Conservation (phyloP, 2,888 invertebrate genomes). For the Drosophila mayaguana region DNA sequence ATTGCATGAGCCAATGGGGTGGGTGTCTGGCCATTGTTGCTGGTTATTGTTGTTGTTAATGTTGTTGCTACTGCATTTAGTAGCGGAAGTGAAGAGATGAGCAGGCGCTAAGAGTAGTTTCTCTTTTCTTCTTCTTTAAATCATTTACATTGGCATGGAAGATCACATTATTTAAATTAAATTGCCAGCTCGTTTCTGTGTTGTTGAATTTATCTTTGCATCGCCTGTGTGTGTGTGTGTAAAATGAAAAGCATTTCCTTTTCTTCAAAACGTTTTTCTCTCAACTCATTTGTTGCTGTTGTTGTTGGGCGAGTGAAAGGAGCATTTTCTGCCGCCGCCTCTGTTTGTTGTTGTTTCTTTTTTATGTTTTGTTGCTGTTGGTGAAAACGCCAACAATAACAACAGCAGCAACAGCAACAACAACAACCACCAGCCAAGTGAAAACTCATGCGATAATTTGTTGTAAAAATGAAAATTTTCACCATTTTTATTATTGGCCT, state of each 20-base stretch:
- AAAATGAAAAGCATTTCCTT: constrained; percentile 79
- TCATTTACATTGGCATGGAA: constrained; percentile 79
- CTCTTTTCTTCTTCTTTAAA: constrained; percentile 65
- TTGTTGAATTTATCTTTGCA: constrained; percentile 64
- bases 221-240: constrained; percentile 30
- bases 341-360: constrained; percentile 27
- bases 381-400: constrained; percentile 41
- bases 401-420: background rate
- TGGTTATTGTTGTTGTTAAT: constrained; percentile 25
- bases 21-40: constrained; percentile 44
- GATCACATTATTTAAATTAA: constrained; percentile 83
- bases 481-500: constrained; percentile 73
- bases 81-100: constrained; percentile 67
- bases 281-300: constrained; percentile 51
- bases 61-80: constrained; percentile 52
- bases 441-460: constrained; percentile 82
- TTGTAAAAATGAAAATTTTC: constrained; percentile 79
- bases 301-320: constrained; percentile 70
- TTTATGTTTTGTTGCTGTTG: constrained; percentile 52
- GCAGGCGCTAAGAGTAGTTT: constrained; percentile 55
- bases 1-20: constrained; percentile 36
- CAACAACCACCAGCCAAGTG: constrained; percentile 55
- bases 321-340: constrained; percentile 56
- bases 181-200: constrained; percentile 62
- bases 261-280: constrained; percentile 72